A percentile compares a stretch with the other conserved stretches of the same genome.
Conservation (phyloP, 2,113 vertebrate genomes). For the Leptodactylus fuscus region DNA sequence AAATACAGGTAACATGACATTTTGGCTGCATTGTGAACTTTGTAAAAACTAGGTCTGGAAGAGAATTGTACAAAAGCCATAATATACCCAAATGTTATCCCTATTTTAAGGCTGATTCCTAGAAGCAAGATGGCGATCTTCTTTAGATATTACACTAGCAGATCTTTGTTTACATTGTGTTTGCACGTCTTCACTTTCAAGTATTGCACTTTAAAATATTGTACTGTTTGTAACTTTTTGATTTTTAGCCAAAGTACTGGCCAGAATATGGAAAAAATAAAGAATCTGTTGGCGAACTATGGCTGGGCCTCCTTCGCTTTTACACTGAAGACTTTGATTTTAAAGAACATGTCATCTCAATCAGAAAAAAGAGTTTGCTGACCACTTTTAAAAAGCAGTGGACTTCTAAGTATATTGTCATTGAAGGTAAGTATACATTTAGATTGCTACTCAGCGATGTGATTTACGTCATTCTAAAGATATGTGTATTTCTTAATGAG, state of each 20-base stretch:
- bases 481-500: too few species aligned
- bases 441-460: too few species aligned
- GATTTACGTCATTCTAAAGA: too few species aligned
- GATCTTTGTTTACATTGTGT: not conserved
- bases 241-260: constrained; percentile 80
- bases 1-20: too few species aligned
- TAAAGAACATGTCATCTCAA: constrained; percentile 91
- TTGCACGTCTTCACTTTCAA: not conserved
- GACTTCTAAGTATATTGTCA: constrained; percentile 96
- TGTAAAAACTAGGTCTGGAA: too few species aligned
- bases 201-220: not conserved
- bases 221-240: constrained; percentile 9
- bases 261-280: constrained; percentile 82
- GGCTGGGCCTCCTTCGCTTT: constrained; percentile 92
- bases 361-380: constrained; percentile 86
- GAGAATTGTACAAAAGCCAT: too few species aligned
- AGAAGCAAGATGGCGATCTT: too few species aligned
- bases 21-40: too few species aligned
- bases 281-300: constrained; percentile 89
- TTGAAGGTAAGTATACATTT: constrained; percentile 82
- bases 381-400: constrained; percentile 97
- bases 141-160: too few species aligned
- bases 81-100: too few species aligned
- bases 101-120: too few species aligned
- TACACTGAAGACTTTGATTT: constrained; percentile 97